phyloP scores from a whole-genome alignment of 2,888 invertebrate genomes.

The Thalpophila matura region DNA sequence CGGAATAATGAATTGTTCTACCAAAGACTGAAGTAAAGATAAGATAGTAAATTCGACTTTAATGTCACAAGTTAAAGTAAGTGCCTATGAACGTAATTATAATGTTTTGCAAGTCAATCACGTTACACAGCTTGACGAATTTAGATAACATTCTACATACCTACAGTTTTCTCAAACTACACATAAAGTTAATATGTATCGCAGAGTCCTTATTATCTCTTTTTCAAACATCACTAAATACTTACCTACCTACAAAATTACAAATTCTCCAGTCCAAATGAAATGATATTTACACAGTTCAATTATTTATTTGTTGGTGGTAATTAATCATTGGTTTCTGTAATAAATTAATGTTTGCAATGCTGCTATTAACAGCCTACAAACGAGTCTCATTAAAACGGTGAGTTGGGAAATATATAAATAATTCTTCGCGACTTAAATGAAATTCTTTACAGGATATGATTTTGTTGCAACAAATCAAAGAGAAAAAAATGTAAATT shows the following conservation, averaged over 20 bases:
- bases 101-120: too few species aligned
- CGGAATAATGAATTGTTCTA: neutral
- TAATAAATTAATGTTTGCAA: slow-evolving; percentile 18
- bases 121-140: too few species aligned
- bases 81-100: too few species aligned
- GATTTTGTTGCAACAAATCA: neutral
- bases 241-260: too few species aligned
- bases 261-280: neutral
- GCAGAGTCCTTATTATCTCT: too few species aligned
- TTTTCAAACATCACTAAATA: neutral
- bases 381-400: slow-evolving; percentile 25
- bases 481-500: neutral
- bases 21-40: too few species aligned
- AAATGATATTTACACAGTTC: neutral
- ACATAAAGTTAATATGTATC: too few species aligned
- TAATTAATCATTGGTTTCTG: slow-evolving; percentile 34
- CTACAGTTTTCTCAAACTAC: too few species aligned
- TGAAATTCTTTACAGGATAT: neutral
- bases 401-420: slow-evolving; percentile 8
- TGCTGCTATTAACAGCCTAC: neutral
- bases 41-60: too few species aligned
- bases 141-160: too few species aligned
- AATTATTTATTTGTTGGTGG: slow-evolving; percentile 15
- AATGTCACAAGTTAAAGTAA: too few species aligned
- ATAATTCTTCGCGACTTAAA: too few species aligned